These are phyloP conservation scores for Pseudeuparius sepicola DNA, from an alignment of 2,888 invertebrate genomes.

Conservation along the genomic window DNA sequence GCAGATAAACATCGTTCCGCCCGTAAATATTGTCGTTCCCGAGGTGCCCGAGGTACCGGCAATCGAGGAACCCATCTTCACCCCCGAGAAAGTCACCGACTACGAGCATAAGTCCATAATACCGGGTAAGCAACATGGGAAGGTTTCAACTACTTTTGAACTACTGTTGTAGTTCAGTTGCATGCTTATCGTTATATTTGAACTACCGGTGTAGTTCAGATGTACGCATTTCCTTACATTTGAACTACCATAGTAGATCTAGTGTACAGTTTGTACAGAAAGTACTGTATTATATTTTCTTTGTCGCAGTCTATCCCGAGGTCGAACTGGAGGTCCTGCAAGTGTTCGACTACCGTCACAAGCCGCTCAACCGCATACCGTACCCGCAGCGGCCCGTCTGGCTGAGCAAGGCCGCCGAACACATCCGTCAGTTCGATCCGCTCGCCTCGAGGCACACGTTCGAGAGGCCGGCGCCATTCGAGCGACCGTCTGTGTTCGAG, in stretches of 20 bases:
- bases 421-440: constrained; percentile 35
- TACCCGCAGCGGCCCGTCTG: constrained; percentile 36
- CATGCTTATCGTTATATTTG: too few species aligned
- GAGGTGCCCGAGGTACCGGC: constrained; percentile 9
- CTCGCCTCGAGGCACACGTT: constrained; percentile 22
- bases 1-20: background rate
- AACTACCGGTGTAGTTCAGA: too few species aligned
- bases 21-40: too few species aligned
- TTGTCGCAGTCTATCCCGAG: constrained; percentile 29
- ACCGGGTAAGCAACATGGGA: constrained; percentile 36
- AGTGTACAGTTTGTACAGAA: too few species aligned
- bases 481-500: constrained; percentile 22
- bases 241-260: too few species aligned
- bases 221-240: too few species aligned
- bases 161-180: constrained; percentile 1
- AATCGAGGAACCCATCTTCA: constrained; percentile 39
- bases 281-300: too few species aligned
- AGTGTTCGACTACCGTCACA: constrained; percentile 63
- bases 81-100: constrained; percentile 55
- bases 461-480: constrained; percentile 14
- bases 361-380: constrained; percentile 40
- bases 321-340: constrained; percentile 54
- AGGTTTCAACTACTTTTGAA: constrained; percentile 2
- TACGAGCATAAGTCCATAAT: constrained; percentile 55
- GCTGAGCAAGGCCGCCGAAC: constrained; percentile 32